Evolutionary conservation across 2,888 invertebrate genomes (phyloP).

Genomic region (Calliphora vomitoria): DNA sequence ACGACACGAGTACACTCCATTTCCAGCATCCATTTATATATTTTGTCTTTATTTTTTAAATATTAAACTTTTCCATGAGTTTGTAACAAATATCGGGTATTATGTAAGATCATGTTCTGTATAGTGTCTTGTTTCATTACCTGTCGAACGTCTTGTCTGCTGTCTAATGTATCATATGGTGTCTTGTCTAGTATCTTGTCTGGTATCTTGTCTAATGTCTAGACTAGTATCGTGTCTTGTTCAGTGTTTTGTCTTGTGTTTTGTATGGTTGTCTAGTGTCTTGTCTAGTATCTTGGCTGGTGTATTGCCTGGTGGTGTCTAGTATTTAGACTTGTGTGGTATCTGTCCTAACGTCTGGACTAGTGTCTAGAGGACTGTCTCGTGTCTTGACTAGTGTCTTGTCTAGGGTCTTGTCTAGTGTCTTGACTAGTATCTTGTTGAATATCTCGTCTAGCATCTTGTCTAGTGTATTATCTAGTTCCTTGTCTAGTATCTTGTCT

Average conservation of each 20-base stretch:
- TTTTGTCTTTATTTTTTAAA: neutral
- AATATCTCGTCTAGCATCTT: neutral
- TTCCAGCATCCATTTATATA: conserved; percentile 1
- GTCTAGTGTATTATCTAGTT: neutral
- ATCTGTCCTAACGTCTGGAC: no score
- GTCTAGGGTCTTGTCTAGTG: neutral
- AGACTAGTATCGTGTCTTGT: neutral
- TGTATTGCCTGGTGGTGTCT: neutral
- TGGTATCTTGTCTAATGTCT: neutral
- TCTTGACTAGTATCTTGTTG: neutral
- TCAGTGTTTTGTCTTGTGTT: neutral
- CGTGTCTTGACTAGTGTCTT: no score
- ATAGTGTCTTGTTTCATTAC: neutral
- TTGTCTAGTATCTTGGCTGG: neutral
- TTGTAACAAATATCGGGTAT: neutral
- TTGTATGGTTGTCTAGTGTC: neutral
- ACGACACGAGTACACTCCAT: neutral
- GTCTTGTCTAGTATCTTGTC: conserved; percentile 4
- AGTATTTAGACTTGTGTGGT: no score
- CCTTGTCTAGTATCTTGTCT: no score
- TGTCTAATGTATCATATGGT: no score
- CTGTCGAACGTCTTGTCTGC: neutral
- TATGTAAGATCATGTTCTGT: neutral
- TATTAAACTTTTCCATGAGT: neutral
- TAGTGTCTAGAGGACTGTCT: neutral